A percentile compares a stretch with the other conserved stretches of the same genome.
Evolutionary conservation across 2,113 vertebrate genomes (phyloP).

Genomic region (Emydura subglobosa): DNA sequence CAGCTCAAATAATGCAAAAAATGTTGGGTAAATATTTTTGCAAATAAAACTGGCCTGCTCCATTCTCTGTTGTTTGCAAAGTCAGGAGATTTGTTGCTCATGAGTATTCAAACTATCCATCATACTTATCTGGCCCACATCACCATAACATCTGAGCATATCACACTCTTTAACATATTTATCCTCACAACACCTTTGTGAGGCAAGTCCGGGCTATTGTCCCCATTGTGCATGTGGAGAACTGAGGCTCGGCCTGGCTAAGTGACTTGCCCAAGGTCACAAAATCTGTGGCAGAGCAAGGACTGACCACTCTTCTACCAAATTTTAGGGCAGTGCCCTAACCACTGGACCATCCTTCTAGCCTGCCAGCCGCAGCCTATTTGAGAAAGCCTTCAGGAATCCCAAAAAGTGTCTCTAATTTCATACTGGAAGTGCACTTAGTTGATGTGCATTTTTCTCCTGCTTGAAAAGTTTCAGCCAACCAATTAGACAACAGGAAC

Average conservation of each 20-base stretch:
- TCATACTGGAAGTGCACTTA: not conserved
- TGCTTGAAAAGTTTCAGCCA: not conserved
- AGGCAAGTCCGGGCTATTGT: not conserved
- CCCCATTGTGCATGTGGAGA: not conserved
- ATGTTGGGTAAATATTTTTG: not conserved
- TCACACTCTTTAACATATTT: not conserved
- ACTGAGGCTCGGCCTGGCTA: not conserved
- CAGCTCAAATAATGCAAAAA: not conserved
- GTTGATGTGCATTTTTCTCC: not conserved
- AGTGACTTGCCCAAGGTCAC: not conserved
- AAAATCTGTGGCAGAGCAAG: not conserved
- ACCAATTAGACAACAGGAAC: not conserved
- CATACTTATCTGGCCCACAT: not conserved
- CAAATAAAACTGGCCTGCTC: not conserved
- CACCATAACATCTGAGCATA: not conserved
- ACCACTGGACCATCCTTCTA: not conserved
- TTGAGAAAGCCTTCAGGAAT: not conserved
- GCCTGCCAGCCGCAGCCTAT: not conserved
- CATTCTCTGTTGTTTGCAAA: not conserved
- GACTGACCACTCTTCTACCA: not conserved
- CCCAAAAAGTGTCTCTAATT: not conserved
- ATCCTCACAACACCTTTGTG: accelerated
- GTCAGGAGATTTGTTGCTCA: not conserved
- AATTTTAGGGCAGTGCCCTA: not conserved
- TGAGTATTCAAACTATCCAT: not conserved